A percentile compares a stretch with the other conserved stretches of the same genome.
Evolutionary conservation across 2,888 invertebrate genomes (phyloP).

Genomic region (Apodemia zela): DNA sequence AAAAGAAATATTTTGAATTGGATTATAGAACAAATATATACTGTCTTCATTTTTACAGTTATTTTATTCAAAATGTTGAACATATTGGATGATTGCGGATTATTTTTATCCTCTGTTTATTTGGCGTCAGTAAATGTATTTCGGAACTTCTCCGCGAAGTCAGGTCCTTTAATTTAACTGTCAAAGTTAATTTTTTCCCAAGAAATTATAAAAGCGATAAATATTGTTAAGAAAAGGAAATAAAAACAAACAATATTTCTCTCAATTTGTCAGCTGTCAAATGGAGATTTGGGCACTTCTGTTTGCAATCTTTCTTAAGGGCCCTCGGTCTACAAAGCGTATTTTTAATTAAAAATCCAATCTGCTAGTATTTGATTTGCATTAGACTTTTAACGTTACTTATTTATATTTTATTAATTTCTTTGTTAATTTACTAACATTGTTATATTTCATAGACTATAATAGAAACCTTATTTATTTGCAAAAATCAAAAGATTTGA

Average conservation of each 20-base stretch:
- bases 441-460: not conserved
- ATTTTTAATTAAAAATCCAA: conserved; percentile 23
- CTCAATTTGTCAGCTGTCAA: conserved; percentile 42
- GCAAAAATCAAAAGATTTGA: too few relatives aligned
- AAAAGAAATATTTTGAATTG: too few relatives aligned
- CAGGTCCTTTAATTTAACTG: conserved; percentile 28
- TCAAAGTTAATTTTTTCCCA: conserved; percentile 31
- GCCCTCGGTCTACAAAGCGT: conserved; percentile 26
- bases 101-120: not conserved
- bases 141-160: not conserved
- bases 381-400: conserved; percentile 9
- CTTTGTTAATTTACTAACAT: not conserved
- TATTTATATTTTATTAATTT: conserved; percentile 12
- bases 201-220: conserved; percentile 33
- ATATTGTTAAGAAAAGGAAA: conserved; percentile 32
- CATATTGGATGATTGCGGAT: too few relatives aligned
- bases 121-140: not conserved
- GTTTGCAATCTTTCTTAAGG: conserved; percentile 31
- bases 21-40: too few relatives aligned
- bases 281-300: conserved; percentile 34
- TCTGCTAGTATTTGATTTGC: conserved; percentile 17
- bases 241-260: conserved; percentile 38
- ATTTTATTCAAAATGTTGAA: too few relatives aligned
- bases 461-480: too few relatives aligned
- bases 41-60: too few relatives aligned